Evolutionary conservation across 2,888 invertebrate genomes (phyloP).

Genomic region (Epirrita christyi): DNA sequence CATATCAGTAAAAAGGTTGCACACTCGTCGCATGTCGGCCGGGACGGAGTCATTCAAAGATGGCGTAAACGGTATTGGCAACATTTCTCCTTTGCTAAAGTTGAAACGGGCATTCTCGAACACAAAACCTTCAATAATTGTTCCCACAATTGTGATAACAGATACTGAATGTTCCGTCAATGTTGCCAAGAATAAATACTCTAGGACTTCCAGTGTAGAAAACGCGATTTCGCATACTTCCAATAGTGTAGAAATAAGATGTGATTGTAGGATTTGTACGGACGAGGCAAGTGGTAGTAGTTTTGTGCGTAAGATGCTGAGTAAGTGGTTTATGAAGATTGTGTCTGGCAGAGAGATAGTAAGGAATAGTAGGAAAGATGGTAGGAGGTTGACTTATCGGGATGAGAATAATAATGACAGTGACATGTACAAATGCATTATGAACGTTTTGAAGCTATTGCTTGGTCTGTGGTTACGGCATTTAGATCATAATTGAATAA

Average conservation of each 20-base stretch:
- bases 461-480: constrained; percentile 79
- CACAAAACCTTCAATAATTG: constrained; percentile 23
- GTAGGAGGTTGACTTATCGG: constrained; percentile 63
- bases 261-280: constrained; percentile 76
- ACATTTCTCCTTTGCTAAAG: constrained; percentile 40
- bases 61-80: constrained; percentile 21
- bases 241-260: constrained; percentile 64
- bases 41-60: constrained; percentile 19
- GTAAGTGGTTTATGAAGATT: constrained; percentile 62
- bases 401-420: constrained; percentile 72
- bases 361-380: constrained; percentile 44
- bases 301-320: constrained; percentile 58
- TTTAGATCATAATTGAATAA: constrained; percentile 66
- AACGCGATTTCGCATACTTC: constrained; percentile 48
- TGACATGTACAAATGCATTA: constrained; percentile 72
- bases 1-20: constrained; percentile 41
- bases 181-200: constrained; percentile 57
- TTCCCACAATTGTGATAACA: constrained; percentile 52
- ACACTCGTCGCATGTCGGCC: constrained; percentile 38
- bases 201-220: constrained; percentile 40
- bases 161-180: constrained; percentile 38
- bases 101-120: constrained; percentile 43
- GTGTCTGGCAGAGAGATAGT: constrained; percentile 53
- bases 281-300: constrained; percentile 47
- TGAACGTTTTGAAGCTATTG: constrained; percentile 72